Conservation (phyloP, 2,113 vertebrate species). For the Pluvianellus socialis region DNA sequence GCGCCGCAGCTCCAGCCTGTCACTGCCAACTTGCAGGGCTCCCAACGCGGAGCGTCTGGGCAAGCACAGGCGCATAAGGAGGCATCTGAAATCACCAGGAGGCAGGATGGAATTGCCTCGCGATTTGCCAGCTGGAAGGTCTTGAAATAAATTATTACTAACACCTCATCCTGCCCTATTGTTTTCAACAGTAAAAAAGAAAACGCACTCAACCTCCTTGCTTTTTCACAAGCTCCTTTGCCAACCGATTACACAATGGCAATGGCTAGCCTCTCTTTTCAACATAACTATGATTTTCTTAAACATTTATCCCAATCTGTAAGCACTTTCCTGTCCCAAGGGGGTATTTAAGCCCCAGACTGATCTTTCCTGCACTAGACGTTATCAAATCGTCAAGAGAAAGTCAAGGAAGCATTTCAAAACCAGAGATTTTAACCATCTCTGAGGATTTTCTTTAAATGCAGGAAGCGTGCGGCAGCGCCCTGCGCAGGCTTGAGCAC, state of each 20-base stretch:
- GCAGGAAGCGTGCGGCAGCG: neutral
- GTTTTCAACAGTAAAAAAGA: neutral
- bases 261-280: neutral
- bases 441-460: neutral
- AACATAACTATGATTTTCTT: neutral
- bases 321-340: neutral
- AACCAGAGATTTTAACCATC: neutral
- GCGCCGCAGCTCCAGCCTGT: neutral
- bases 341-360: neutral
- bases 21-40: neutral
- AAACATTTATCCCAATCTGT: neutral
- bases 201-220: neutral
- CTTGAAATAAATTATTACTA: neutral
- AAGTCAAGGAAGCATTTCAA: neutral
- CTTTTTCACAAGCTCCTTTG: neutral
- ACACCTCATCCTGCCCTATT: neutral
- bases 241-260: neutral
- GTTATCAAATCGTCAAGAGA: neutral
- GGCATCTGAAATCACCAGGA: neutral
- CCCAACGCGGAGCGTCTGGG: neutral
- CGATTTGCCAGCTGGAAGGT: neutral
- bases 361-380: neutral
- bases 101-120: neutral
- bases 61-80: neutral
- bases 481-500: neutral